These are phyloP conservation scores for Dryobotodes eremita DNA, from an alignment of 2,888 invertebrate genomes.

Conservation along the genomic window DNA sequence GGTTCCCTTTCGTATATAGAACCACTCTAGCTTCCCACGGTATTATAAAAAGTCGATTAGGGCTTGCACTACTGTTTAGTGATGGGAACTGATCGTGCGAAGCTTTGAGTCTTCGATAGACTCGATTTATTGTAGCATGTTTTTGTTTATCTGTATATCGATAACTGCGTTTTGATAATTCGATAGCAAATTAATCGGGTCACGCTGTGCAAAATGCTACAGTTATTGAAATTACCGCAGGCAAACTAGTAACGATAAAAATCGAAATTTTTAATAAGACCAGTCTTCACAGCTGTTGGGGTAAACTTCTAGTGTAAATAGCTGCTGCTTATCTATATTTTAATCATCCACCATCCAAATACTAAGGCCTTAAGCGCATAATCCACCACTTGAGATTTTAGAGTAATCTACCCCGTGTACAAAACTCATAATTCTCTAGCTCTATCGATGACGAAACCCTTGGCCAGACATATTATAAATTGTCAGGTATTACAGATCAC, in stretches of 20 bases:
- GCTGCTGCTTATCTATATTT: not conserved
- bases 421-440: not conserved
- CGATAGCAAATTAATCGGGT: not conserved
- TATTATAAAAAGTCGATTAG: slow-evolving; percentile 26
- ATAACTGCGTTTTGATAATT: not conserved
- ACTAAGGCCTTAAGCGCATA: too few relatives aligned
- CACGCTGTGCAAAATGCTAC: not conserved
- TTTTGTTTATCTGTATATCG: not conserved
- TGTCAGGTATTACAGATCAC: not conserved
- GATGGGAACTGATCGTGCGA: slow-evolving; percentile 23
- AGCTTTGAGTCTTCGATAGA: slow-evolving; percentile 10
- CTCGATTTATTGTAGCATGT: not conserved
- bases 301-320: too few relatives aligned
- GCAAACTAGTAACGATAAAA: not conserved
- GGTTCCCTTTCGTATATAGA: slow-evolving; percentile 18
- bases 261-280: not conserved
- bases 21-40: slow-evolving; percentile 45
- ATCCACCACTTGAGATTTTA: not conserved
- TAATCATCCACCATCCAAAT: not conserved
- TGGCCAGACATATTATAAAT: not conserved
- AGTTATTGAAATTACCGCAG: not conserved
- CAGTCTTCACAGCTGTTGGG: not conserved
- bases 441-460: not conserved
- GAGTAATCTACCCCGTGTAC: not conserved
- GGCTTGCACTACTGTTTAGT: not conserved